These are phyloP conservation scores for Callinectes sapidus DNA, from an alignment of 2,888 invertebrate genomes.

Conservation along the genomic window DNA sequence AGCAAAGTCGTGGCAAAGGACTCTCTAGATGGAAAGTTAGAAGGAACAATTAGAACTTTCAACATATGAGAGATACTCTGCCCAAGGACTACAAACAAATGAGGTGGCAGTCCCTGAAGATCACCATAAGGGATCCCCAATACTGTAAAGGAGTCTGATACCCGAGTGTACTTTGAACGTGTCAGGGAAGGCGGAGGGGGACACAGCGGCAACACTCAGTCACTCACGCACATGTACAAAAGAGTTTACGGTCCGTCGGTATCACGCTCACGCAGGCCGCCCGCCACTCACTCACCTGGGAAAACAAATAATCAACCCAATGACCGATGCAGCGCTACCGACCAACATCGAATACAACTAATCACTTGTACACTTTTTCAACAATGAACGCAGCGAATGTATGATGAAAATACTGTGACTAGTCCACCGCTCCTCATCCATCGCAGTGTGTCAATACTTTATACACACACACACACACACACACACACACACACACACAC, in stretches of 20 bases:
- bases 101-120: too few species aligned
- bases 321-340: not conserved
- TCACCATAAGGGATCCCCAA: too few species aligned
- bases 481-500: too few species aligned
- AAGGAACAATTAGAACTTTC: not conserved
- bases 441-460: not conserved
- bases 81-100: too few species aligned
- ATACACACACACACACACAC: not conserved
- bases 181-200: too few species aligned
- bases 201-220: too few species aligned
- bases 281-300: not conserved
- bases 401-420: not conserved
- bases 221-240: not conserved
- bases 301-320: not conserved
- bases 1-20: not conserved
- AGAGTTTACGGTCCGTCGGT: not conserved
- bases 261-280: not conserved
- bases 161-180: too few species aligned
- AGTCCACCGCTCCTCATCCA: not conserved
- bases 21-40: not conserved
- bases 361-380: not conserved
- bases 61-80: too few species aligned
- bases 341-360: not conserved
- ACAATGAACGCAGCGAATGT: not conserved
- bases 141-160: too few species aligned